Percentiles rank a stretch among this genome's conserved stretches.
phyloP scores from a whole-genome alignment of 2,113 vertebrate genomes.

The Apteryx mantelli region DNA sequence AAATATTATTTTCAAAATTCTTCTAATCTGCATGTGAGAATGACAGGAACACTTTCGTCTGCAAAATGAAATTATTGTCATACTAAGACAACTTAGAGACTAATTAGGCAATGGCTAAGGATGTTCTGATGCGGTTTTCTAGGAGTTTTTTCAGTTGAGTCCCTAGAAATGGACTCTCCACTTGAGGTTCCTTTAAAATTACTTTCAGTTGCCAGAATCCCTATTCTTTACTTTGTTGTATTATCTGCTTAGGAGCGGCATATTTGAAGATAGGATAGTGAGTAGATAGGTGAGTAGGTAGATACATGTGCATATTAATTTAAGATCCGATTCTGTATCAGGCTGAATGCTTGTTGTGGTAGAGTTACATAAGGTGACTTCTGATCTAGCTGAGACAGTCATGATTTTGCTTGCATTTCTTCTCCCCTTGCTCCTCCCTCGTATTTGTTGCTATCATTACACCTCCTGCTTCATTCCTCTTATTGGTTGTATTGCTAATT shows the following conservation, averaged over 20 bases:
- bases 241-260: neutral
- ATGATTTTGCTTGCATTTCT: neutral
- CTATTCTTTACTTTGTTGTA: neutral
- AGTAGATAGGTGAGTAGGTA: neutral
- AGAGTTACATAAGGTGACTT: neutral
- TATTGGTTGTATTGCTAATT: neutral
- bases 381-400: neutral
- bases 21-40: neutral
- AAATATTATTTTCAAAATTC: neutral
- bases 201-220: neutral
- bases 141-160: neutral
- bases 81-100: neutral
- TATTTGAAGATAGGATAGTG: neutral
- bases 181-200: neutral
- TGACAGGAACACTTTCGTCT: neutral
- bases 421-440: neutral
- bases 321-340: neutral
- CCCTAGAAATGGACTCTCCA: neutral
- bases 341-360: neutral
- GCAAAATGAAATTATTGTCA: neutral
- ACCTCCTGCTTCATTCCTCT: neutral
- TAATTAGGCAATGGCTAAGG: neutral
- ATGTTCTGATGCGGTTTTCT: neutral
- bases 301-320: neutral
- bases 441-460: neutral